Evolutionary conservation across 2,888 invertebrate genomes (phyloP).

Genomic region (Ichneumon xanthorius): DNA sequence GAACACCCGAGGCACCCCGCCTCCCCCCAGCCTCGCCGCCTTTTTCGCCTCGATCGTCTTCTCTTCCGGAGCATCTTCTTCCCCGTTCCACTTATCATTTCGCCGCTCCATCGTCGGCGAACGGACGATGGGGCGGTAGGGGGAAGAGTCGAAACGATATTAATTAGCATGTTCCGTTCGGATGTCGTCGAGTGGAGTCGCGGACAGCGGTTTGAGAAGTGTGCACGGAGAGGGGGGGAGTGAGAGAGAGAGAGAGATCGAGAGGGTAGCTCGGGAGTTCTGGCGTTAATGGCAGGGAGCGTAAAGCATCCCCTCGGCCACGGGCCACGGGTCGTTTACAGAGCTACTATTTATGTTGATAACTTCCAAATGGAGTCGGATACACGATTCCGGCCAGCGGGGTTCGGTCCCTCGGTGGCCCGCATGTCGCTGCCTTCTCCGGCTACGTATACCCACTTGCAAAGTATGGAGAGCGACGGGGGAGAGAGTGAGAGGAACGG

Average conservation of each 20-base stretch:
- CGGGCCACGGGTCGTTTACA: slow-evolving; percentile 74
- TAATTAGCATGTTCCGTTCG: slow-evolving; percentile 49
- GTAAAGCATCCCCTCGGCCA: slow-evolving; percentile 69
- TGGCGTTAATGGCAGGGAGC: slow-evolving; percentile 73
- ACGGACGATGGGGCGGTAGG: not conserved
- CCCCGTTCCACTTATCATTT: slow-evolving; percentile 8
- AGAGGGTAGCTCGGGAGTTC: not conserved
- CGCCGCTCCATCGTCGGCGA: not conserved
- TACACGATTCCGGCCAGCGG: slow-evolving; percentile 73
- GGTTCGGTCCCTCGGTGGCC: slow-evolving; percentile 36
- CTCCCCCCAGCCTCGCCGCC: slow-evolving; percentile 2
- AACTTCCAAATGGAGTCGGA: slow-evolving; percentile 81
- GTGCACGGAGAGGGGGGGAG: not conserved
- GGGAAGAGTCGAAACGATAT: slow-evolving; percentile 44
- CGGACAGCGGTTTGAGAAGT: slow-evolving; percentile 11
- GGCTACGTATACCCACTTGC: slow-evolving; percentile 74
- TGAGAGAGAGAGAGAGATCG: not conserved
- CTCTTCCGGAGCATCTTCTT: slow-evolving; percentile 13
- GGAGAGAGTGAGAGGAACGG: not conserved
- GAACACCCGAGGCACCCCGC: slow-evolving; percentile 43
- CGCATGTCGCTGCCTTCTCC: slow-evolving; percentile 69
- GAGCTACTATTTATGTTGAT: slow-evolving; percentile 80
- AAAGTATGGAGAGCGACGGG: slow-evolving; percentile 73
- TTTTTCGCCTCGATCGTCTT: slow-evolving; percentile 28
- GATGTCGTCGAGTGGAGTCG: slow-evolving; percentile 15